These are phyloP conservation scores for Drosophila yakuba DNA, from an alignment of 1,140 invertebrate genomes.

Conservation along the genomic window DNA sequence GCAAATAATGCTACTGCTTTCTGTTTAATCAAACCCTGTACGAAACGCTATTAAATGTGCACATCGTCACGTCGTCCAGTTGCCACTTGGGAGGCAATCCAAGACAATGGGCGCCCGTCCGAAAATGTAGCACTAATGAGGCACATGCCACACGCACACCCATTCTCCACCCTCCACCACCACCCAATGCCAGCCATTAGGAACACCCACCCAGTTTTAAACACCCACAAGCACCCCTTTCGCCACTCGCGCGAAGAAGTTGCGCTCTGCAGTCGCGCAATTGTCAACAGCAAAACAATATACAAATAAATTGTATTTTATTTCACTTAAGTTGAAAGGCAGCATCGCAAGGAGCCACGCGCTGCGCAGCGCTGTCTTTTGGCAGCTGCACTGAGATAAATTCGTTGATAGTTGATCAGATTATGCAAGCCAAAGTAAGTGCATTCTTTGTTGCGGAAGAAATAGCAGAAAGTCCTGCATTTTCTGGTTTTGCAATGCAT, in stretches of 20 bases:
- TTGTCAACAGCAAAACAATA: conserved; percentile 73
- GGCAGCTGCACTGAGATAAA: conserved; percentile 25
- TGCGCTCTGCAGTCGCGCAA: conserved; percentile 35
- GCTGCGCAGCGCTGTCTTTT: conserved; percentile 44
- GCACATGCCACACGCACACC: conserved; percentile 44
- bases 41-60: conserved; percentile 59
- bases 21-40: conserved; percentile 54
- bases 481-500: too few species aligned
- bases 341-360: conserved; percentile 23
- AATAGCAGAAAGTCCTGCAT: too few species aligned
- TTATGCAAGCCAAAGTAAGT: too few species aligned
- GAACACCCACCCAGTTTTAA: background rate
- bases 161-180: background rate
- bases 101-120: conserved; percentile 32
- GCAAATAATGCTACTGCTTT: conserved; percentile 7
- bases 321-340: conserved; percentile 70
- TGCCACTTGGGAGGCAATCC: conserved; percentile 52
- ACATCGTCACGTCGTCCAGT: conserved; percentile 52
- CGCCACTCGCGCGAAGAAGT: conserved; percentile 13
- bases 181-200: background rate
- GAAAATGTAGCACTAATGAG: conserved; percentile 64
- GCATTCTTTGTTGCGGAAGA: too few species aligned
- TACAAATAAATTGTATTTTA: conserved; percentile 75
- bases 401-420: too few species aligned
- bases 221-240: background rate